Base-by-base conservation (phyloP, 2,797 vertebrate species). In the Acanthiza pusilla region DNA sequence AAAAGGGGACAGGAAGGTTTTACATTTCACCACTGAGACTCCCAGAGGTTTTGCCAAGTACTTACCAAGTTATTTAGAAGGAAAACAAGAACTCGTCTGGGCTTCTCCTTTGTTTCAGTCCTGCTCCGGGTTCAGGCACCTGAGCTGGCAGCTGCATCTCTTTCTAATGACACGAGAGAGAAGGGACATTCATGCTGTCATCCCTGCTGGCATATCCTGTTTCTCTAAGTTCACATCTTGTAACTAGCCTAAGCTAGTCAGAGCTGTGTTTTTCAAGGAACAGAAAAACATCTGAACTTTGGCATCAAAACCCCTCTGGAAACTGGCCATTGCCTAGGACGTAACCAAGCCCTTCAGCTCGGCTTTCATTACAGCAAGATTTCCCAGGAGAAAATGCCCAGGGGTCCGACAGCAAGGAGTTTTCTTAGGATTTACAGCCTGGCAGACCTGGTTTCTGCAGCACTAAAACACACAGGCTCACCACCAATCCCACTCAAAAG, bases 171-270 rank as follows among this genome's bases (percentile, higher is more conserved):
- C 85, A 60, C 2, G 0, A 83, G 91, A 87, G 89, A 97, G 71
- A 92, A 73, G 81, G 92, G 84, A 95, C 89, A 82, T 89, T 96
- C 85, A 86, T 29, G 21, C 76, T 83, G 87, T 78, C 45, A 21
- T 91, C 96, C 94, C 89, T 82, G 43, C 86, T 92, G 93, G 82
- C 84, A 58, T 93, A 96, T 96, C 91, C 76, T 93, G 62, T 97
- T 97, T 94, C 94, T 92, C 42, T 63, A 94, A 93, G 45, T 73
- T 83, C 10, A 3, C 75, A 85, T 91, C 85, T 73, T 84, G 67
- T 71, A 92, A 93, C 85, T 15, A 94, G 77, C 53, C 67, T 89
- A 67, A 94, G 54, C 70, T 88, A 68, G 76, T 91, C 70, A 81
- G 85, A 0, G 0, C 62, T 71, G 51, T 80, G 47, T 89, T 93